Conservation (phyloP, 2,797 vertebrate species). For the Poecilia wingei region DNA sequence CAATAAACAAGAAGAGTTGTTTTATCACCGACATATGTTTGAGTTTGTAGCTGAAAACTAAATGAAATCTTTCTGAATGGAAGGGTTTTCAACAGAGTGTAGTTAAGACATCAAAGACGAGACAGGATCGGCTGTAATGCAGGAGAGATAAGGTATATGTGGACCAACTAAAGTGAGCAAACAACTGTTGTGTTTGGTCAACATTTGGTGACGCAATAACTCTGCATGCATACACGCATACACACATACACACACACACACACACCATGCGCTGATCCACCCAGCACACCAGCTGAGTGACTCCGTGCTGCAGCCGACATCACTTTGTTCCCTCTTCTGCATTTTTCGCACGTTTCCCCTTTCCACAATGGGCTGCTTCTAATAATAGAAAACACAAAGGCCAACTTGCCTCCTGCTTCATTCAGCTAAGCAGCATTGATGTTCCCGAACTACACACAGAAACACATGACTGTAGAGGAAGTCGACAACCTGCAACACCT, state of each 20-base stretch:
- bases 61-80: conserved; percentile 8
- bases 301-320: neutral
- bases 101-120: neutral
- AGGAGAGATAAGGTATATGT: neutral
- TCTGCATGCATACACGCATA: neutral
- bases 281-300: neutral
- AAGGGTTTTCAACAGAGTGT: neutral
- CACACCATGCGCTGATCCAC: neutral
- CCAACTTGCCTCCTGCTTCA: conserved; percentile 4
- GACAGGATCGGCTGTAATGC: neutral
- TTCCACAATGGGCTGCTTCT: conserved; percentile 10
- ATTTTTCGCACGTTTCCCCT: conserved; percentile 15
- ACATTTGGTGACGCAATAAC: conserved; percentile 5
- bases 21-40: conserved; percentile 41
- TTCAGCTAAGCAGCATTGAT: neutral
- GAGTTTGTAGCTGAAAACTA: conserved; percentile 34
- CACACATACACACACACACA: neutral
- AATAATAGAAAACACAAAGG: neutral
- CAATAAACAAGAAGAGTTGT: conserved; percentile 54
- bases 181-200: conserved; percentile 8
- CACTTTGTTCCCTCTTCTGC: neutral
- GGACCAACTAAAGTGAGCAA: neutral
- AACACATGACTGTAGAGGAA: neutral
- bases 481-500: conserved; percentile 7
- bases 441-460: conserved; percentile 8